A percentile compares a stretch with the other conserved stretches of the same genome.
Conservation (phyloP, 2,113 vertebrate genomes). For the Gnathonemus echidnorhynchus region DNA sequence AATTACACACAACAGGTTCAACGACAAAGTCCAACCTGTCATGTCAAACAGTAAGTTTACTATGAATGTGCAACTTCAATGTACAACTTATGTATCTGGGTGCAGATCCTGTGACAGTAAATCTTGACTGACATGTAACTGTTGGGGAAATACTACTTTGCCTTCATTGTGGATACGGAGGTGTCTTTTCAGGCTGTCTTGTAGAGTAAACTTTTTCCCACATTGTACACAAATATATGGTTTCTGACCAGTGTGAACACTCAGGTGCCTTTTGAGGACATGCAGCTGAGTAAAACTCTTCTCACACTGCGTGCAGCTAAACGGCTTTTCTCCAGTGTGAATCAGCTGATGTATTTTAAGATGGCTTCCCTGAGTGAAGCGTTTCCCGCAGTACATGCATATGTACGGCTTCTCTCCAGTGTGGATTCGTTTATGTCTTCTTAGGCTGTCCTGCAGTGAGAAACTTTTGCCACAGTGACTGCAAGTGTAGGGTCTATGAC, state of each 20-base stretch:
- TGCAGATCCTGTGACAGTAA: neutral
- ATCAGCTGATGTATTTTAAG: constrained; percentile 14
- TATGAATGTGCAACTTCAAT: neutral
- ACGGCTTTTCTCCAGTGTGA: constrained; percentile 16
- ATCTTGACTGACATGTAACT: neutral
- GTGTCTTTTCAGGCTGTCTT: constrained; percentile 19
- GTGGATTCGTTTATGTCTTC: constrained; percentile 10
- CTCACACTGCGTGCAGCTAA: constrained; percentile 6
- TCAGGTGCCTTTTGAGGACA: constrained; percentile 17
- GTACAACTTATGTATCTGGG: neutral
- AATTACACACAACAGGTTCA: neutral
- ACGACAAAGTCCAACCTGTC: neutral
- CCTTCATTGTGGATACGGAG: neutral
- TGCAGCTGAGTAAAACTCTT: constrained; percentile 15
- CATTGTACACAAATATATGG: constrained; percentile 11
- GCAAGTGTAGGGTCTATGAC: constrained; percentile 16
- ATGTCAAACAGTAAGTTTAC: neutral
- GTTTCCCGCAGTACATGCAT: constrained; percentile 11
- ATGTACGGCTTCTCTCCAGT: constrained; percentile 13
- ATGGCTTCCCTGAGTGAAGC: constrained; percentile 17
- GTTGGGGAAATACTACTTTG: neutral
- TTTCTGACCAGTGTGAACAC: constrained; percentile 16
- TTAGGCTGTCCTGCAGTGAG: constrained; percentile 12
- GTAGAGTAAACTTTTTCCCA: constrained; percentile 14
- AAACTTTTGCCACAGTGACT: constrained; percentile 14